A percentile compares a stretch with the other conserved stretches of the same genome.
Evolutionary conservation across 2,797 vertebrate species (phyloP).

Genomic region (Sorex maritimensis): DNA sequence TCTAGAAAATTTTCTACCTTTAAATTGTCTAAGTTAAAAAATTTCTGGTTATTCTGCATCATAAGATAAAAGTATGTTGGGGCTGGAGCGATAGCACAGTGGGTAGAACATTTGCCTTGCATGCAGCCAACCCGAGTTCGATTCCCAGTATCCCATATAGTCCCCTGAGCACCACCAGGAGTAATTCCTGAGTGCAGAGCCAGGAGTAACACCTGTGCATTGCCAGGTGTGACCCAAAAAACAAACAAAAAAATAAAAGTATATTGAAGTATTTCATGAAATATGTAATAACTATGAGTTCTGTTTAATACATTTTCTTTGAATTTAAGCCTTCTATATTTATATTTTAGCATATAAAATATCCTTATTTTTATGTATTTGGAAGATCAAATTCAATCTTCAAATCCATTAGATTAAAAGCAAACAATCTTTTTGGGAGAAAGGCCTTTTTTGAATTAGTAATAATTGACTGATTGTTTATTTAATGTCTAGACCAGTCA

Average conservation of each 20-base stretch:
- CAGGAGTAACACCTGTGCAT: too few relatives aligned
- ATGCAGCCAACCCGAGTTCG: too few relatives aligned
- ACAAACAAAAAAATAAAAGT: not conserved
- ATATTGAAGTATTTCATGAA: not conserved
- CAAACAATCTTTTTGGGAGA: not conserved
- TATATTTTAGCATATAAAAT: slow-evolving; percentile 1
- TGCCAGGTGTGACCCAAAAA: too few relatives aligned
- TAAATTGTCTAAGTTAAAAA: not conserved
- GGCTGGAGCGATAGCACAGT: too few relatives aligned
- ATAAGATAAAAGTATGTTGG: not conserved
- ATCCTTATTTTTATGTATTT: slow-evolving; percentile 26
- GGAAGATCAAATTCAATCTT: not conserved
- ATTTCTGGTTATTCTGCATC: slow-evolving; percentile 7
- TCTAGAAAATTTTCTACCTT: slow-evolving; percentile 13
- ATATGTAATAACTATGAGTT: slow-evolving; percentile 35
- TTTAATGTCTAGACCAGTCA: slow-evolving; percentile 16
- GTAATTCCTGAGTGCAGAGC: too few relatives aligned
- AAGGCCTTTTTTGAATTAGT: slow-evolving; percentile 21
- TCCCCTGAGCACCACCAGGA: too few relatives aligned
- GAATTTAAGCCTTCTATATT: slow-evolving; percentile 34
- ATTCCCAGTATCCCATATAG: too few relatives aligned
- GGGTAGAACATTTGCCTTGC: too few relatives aligned
- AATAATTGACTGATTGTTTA: not conserved
- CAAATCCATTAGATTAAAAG: slow-evolving; percentile 8
- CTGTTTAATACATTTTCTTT: slow-evolving; percentile 13